Conservation (phyloP, 2,888 invertebrate genomes). For the Agrochola litura region DNA sequence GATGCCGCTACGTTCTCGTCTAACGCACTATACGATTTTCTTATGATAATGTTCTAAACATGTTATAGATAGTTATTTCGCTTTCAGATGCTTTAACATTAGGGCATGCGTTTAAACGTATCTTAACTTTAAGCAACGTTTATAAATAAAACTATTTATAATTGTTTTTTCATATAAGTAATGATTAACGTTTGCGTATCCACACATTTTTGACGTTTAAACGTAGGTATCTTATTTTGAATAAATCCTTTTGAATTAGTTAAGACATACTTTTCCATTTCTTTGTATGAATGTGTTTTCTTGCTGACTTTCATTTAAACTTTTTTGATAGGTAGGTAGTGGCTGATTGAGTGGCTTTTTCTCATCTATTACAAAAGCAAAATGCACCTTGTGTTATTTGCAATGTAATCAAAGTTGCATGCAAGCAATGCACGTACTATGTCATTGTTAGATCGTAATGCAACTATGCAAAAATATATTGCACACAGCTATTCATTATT, state of each 20-base stretch:
- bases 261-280: not conserved
- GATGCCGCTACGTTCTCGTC: slow-evolving; percentile 31
- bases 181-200: too few species aligned
- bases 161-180: too few species aligned
- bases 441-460: slow-evolving; percentile 49
- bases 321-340: not conserved
- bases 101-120: not conserved
- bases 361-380: slow-evolving; percentile 9
- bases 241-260: not conserved
- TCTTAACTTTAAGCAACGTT: too few species aligned
- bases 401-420: slow-evolving; percentile 29
- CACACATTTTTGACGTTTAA: not conserved
- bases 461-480: slow-evolving; percentile 60
- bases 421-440: slow-evolving; percentile 47
- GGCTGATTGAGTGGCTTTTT: not conserved
- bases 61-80: not conserved
- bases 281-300: not conserved
- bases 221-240: not conserved
- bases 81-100: not conserved
- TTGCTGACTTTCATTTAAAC: not conserved
- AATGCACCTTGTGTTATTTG: slow-evolving; percentile 4
- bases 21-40: not conserved
- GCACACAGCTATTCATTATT: slow-evolving; percentile 43
- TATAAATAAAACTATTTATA: too few species aligned
- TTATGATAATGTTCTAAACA: not conserved